Evolutionary conservation across 2,888 invertebrate genomes (phyloP).

Genomic region (Copidosoma aretas): DNA sequence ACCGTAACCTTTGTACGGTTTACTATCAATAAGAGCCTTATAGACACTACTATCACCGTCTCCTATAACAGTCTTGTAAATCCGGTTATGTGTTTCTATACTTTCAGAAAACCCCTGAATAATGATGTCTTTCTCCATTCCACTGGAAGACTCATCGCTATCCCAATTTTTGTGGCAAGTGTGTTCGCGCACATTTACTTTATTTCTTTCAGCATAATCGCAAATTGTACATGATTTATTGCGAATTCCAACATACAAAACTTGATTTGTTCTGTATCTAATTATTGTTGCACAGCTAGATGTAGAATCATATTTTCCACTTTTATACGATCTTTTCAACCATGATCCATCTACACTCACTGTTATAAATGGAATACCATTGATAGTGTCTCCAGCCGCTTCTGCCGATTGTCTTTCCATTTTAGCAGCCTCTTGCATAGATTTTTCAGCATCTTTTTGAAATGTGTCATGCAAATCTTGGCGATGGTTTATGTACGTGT

Average conservation of each 20-base stretch:
- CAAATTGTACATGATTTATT: conserved; percentile 48
- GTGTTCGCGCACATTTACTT: conserved; percentile 34
- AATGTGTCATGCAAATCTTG: conserved; percentile 11
- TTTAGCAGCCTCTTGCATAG: conserved; percentile 33
- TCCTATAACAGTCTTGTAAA: conserved; percentile 36
- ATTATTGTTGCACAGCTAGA: conserved; percentile 36
- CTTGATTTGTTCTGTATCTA: conserved; percentile 40
- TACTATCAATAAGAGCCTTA: conserved; percentile 38
- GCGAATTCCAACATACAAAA: conserved; percentile 45
- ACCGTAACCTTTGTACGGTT: conserved; percentile 29
- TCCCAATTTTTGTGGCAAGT: conserved; percentile 49
- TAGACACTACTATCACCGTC: conserved; percentile 54
- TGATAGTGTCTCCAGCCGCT: conserved; percentile 27
- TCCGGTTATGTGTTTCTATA: conserved; percentile 34
- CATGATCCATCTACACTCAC: conserved; percentile 38
- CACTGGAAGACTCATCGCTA: conserved; percentile 44
- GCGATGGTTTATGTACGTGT: conserved; percentile 7
- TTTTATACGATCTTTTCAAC: conserved; percentile 38
- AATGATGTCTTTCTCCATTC: conserved; percentile 44
- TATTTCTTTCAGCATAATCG: conserved; percentile 35
- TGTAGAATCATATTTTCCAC: conserved; percentile 31
- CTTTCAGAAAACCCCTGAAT: conserved; percentile 34
- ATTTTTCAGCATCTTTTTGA: conserved; percentile 10
- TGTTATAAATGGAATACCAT: conserved; percentile 35
- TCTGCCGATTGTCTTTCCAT: conserved; percentile 36